These are phyloP conservation scores for Drosophila lutescens DNA, from an alignment of 2,888 invertebrate species.

Conservation along the genomic window DNA sequence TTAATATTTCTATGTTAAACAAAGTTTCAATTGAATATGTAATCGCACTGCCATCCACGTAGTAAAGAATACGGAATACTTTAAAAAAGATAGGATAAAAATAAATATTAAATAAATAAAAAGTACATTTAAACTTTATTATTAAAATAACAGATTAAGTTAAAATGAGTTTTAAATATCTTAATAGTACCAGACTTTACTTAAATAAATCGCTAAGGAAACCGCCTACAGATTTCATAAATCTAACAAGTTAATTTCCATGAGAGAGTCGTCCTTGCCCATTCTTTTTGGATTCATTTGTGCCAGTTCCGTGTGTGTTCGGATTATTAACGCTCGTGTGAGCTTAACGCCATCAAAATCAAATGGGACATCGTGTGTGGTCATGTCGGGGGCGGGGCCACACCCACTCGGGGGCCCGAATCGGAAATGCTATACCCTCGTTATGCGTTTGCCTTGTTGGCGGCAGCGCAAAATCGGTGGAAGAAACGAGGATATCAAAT, in stretches of 20 bases:
- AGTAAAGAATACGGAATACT: too few species aligned
- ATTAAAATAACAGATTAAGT: too few species aligned
- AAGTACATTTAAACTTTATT: too few species aligned
- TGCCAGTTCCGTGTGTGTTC: constrained; percentile 23
- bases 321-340: constrained; percentile 78
- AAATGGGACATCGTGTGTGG: constrained; percentile 72
- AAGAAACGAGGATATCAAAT: constrained; percentile 61
- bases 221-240: constrained; percentile 3
- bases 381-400: constrained; percentile 39
- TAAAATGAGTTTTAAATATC: too few species aligned
- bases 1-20: too few species aligned
- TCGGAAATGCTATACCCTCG: constrained; percentile 39
- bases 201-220: background rate
- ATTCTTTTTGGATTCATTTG: constrained; percentile 6
- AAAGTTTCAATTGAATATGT: too few species aligned
- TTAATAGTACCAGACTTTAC: too few species aligned
- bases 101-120: too few species aligned
- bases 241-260: constrained; percentile 33
- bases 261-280: constrained; percentile 11
- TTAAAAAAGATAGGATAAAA: too few species aligned
- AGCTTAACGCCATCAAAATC: constrained; percentile 69
- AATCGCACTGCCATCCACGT: too few species aligned
- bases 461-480: constrained; percentile 47
- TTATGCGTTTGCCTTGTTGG: constrained; percentile 72
- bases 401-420: constrained; percentile 9